Evolutionary conservation across 2,797 vertebrate genomes (phyloP), one percentile per base, ranked within the genome.

Genomic region (Aratinga solstitialis): DNA sequence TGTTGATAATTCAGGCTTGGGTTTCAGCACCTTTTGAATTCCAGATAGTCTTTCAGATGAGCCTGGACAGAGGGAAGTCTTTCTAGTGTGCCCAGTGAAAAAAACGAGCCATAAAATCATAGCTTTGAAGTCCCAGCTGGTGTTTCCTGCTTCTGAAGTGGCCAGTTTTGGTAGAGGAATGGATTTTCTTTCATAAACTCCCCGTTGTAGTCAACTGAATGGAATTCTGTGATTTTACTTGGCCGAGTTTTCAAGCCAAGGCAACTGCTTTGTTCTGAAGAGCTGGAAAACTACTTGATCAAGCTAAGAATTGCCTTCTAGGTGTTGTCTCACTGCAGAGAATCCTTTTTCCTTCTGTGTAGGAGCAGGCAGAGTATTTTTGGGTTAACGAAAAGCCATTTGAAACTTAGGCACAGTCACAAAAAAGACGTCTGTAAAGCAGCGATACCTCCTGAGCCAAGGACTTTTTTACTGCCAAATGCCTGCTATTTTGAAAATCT

Each of bases 201-300:
- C 62, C 84, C 73, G 56, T 67, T 93, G 85, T 85, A 91, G 84
- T 88, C 87, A 93, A 88, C 40, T 59, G 42, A 96, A 86, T 94
- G 89, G 91, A 96, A 96, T 96, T 91, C 89, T 81, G 79, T 7
- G 7, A 93, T 93, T 95, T 93, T 40, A 51, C 73, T 94, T 87
- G 74, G 63, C 79, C 0, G 26, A 51, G 54, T 89, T 96, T 96
- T 74, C 80, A 48, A 93, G 54, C 63, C 85, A 67, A 91, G 79
- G 38, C 73, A 75, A 81, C 32, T 1, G 13, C 94, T 95, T 94
- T 88, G 84, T 93, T 93, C 88, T 88, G 90, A 86, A 76, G 81
- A 92, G 65, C 88, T 89, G 86, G 73, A 94, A 96, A 96, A 93
- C n/a, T 26, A 40, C 89, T 94, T 92, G 93, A n/a, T 63, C 8